Base-by-base conservation (phyloP, 2,113 vertebrate species). In the Phaethon lepturus region DNA sequence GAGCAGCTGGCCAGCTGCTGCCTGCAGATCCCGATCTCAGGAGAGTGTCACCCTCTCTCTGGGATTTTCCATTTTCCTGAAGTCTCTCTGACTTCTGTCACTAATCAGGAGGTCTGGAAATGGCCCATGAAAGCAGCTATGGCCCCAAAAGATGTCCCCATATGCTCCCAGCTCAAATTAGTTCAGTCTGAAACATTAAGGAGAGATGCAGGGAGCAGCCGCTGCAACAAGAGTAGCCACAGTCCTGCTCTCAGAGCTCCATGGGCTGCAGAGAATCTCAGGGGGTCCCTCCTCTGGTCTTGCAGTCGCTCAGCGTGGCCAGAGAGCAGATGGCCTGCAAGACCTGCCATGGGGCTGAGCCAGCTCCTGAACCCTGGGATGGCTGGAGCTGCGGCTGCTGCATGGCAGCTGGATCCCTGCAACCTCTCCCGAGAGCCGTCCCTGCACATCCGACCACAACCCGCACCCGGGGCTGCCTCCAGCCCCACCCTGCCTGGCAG, bases 141-240 rank as follows among this genome's bases (percentile, higher is more conserved):
- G 77, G 83, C 88, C 77, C 83, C 69, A 72, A 78, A 95, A 95
- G 76, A 35, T 95, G 96, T 97, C 96, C 94, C 95, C 7, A 1
- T 66, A 82, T 96, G 95, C 94, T 97, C 97, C 95, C 97, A 47
- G 86, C 49, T 91, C 74, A 95, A 96, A 97, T 97, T 95, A 96
- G 86, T 95, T 97, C 95, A 96, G 94, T 91, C 94, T 95, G 94
- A 91, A 91, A 94, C 86, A 95, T 88, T 79, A 95, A 90, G 91
- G 76, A 86, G 86, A 68, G 86, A 89, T 82, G 62, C 76, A 94
- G 42, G 76, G 60, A 96, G 84, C 73, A 91, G 86, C 42, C 20
- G 5, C 86, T 6, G 5, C 89, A 89, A 92, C 55, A 92, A 87
- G 45, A 92, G 18, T 82, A 90, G 78, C 78, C 75, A 47, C 35